phyloP scores from a whole-genome alignment of 2,797 vertebrate species.

The Lutjanus campechanus region DNA sequence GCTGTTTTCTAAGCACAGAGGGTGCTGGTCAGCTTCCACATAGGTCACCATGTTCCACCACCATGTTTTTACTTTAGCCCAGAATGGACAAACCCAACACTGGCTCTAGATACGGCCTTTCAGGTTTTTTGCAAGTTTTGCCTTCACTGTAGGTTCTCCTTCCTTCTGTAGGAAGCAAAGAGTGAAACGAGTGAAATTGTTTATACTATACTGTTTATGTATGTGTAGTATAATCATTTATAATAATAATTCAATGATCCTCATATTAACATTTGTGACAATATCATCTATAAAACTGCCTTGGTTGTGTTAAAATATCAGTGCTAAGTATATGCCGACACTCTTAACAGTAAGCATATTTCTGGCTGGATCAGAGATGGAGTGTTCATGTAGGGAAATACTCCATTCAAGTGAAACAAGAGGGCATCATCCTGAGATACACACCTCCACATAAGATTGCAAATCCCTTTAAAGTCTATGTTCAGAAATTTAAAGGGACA shows the following conservation, averaged over 20 bases:
- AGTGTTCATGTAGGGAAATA: conserved; percentile 2
- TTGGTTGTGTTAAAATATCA: neutral
- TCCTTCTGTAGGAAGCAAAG: too few relatives aligned
- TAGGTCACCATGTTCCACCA: too few relatives aligned
- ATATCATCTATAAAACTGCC: neutral
- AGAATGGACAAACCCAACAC: too few relatives aligned
- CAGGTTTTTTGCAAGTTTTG: too few relatives aligned
- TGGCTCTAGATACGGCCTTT: too few relatives aligned
- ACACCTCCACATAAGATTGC: neutral
- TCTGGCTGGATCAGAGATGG: neutral
- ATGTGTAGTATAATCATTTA: neutral
- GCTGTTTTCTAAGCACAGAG: too few relatives aligned
- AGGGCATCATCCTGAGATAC: conserved; percentile 8
- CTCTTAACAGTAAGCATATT: neutral
- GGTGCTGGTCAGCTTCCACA: too few relatives aligned
- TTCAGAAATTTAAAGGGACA: conserved; percentile 20
- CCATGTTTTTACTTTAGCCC: too few relatives aligned
- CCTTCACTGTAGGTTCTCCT: too few relatives aligned
- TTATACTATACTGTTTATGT: neutral
- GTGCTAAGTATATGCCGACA: neutral
- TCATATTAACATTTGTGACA: neutral
- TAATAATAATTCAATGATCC: neutral
- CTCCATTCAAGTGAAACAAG: neutral
- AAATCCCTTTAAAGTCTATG: conserved; percentile 20
- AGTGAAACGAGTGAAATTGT: too few relatives aligned